These are phyloP conservation scores for Standfussiana lucernea DNA, from an alignment of 2,888 invertebrate species.

Conservation along the genomic window DNA sequence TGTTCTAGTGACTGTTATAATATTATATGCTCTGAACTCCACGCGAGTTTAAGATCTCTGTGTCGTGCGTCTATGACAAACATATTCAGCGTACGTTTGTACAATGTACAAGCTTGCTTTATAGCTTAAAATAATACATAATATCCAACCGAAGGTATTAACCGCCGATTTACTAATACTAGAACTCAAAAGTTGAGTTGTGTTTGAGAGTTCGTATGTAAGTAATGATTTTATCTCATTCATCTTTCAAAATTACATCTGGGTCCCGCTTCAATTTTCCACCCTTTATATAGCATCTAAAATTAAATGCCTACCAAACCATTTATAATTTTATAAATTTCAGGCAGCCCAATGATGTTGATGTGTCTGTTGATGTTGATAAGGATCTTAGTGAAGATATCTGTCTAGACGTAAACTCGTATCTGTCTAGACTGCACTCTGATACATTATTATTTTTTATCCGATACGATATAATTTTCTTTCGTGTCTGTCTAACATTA, in stretches of 20 bases:
- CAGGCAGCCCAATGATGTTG: not conserved
- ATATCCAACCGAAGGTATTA: not conserved
- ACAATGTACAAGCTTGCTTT: not conserved
- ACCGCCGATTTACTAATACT: not conserved
- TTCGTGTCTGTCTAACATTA: not conserved
- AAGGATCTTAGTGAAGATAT: slow-evolving; percentile 1
- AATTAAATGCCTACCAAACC: not conserved
- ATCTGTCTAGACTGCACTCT: not conserved
- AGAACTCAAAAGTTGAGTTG: not conserved
- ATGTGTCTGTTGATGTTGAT: too few relatives aligned
- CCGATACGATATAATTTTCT: not conserved
- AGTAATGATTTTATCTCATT: not conserved
- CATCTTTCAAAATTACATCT: not conserved
- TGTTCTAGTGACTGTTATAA: slow-evolving; percentile 30
- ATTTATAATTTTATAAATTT: too few relatives aligned
- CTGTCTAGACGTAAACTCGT: slow-evolving; percentile 1
- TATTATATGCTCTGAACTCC: slow-evolving; percentile 16
- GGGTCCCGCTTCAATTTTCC: not conserved
- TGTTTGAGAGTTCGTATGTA: not conserved
- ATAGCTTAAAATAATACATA: slow-evolving; percentile 1
- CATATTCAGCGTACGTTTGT: slow-evolving; percentile 26
- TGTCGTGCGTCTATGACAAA: slow-evolving; percentile 11
- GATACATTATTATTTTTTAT: not conserved
- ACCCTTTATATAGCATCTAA: not conserved
- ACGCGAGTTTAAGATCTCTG: slow-evolving; percentile 21